These are phyloP conservation scores for Sciurus vulgaris DNA, from an alignment of 2,797 vertebrate genomes.

Conservation along the genomic window DNA sequence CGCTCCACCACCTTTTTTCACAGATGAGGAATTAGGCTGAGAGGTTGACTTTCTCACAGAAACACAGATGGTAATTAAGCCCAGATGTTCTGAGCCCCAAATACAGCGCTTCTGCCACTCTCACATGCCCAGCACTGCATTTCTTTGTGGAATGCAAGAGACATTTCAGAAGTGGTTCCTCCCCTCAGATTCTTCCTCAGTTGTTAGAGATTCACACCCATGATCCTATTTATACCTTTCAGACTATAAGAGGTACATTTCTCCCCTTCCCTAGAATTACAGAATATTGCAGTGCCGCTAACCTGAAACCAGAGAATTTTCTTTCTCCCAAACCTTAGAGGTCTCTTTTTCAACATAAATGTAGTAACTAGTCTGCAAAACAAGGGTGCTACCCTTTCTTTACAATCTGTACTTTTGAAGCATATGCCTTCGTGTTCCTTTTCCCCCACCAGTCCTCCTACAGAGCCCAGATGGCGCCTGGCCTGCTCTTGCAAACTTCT, in stretches of 20 bases:
- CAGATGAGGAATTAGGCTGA: slow-evolving; percentile 53
- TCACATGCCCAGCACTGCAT: not conserved
- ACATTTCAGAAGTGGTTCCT: slow-evolving; percentile 59
- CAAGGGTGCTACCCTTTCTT: slow-evolving; percentile 81
- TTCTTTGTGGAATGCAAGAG: slow-evolving; percentile 49
- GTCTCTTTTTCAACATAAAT: slow-evolving; percentile 73
- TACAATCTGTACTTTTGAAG: slow-evolving; percentile 83
- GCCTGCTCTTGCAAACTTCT: slow-evolving; percentile 82
- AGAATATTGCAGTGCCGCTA: slow-evolving; percentile 27
- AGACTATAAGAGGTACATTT: not conserved
- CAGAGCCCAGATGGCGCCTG: slow-evolving; percentile 86
- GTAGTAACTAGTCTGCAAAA: slow-evolving; percentile 77
- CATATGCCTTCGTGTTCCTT: slow-evolving; percentile 81
- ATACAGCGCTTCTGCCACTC: slow-evolving; percentile 56
- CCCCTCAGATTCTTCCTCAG: slow-evolving; percentile 40
- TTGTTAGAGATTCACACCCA: slow-evolving; percentile 41
- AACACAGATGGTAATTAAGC: slow-evolving; percentile 78
- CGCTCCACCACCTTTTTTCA: not conserved
- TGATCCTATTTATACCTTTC: slow-evolving; percentile 52
- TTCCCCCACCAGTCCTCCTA: slow-evolving; percentile 80
- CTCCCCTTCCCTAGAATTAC: not conserved
- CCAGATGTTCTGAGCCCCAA: slow-evolving; percentile 75
- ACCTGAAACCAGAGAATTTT: slow-evolving; percentile 47
- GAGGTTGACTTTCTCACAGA: slow-evolving; percentile 72
- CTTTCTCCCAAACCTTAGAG: slow-evolving; percentile 47